Percentiles rank a stretch among this genome's conserved stretches.
These are phyloP conservation scores for Cephus spinipes DNA, from an alignment of 2,888 invertebrate species.

Conservation along the genomic window DNA sequence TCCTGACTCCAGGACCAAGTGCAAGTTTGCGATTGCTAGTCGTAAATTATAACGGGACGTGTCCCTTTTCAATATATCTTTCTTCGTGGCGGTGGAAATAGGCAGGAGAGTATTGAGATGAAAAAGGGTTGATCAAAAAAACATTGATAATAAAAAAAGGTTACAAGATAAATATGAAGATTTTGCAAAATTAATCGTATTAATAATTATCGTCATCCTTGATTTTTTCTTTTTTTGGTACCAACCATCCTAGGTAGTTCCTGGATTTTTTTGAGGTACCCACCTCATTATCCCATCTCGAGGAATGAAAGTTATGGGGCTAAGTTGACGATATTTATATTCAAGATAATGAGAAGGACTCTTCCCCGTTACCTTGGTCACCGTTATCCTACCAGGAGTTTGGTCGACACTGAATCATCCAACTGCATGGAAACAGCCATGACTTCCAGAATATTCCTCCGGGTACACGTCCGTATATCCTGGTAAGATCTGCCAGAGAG, in stretches of 20 bases:
- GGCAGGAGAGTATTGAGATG: not conserved
- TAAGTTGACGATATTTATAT: not conserved
- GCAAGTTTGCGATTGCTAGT: constrained; percentile 51
- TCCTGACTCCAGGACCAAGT: constrained; percentile 26
- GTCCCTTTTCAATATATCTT: not conserved
- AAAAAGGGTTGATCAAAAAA: not conserved
- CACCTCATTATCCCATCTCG: not conserved
- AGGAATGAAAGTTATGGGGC: not conserved
- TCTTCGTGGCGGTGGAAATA: not conserved
- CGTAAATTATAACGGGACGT: constrained; percentile 39
- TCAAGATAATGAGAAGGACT: not conserved
- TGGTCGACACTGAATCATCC: constrained; percentile 34
- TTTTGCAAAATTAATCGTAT: not conserved
- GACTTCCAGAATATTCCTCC: constrained; percentile 51
- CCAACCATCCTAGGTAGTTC: not conserved
- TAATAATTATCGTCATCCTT: not conserved
- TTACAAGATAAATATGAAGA: not conserved
- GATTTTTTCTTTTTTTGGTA: not conserved
- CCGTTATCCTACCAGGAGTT: not conserved
- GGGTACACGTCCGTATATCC: constrained; percentile 30
- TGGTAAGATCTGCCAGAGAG: constrained; percentile 39
- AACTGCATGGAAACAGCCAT: constrained; percentile 28
- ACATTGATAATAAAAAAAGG: not conserved
- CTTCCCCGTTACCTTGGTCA: not conserved
- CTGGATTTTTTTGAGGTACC: not conserved